Percentiles rank a stretch among this genome's conserved stretches.
Evolutionary conservation across 2,797 vertebrate species (phyloP).

Genomic region (Squalus acanthias): DNA sequence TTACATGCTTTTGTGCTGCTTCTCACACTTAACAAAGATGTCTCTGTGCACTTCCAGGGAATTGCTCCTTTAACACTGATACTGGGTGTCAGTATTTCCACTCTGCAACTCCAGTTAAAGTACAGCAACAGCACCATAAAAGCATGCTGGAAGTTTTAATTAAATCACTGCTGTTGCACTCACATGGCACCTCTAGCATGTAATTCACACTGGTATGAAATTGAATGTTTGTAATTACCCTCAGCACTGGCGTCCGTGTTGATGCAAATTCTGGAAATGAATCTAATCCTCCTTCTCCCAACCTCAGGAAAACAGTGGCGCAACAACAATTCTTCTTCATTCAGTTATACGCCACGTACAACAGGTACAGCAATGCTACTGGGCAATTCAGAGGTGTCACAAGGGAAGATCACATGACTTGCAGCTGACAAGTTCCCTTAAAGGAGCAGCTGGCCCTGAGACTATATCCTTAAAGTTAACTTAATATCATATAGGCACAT

Average conservation of each 20-base stretch:
- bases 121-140: background rate
- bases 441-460: background rate
- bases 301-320: background rate
- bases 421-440: background rate
- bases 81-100: background rate
- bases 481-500: background rate
- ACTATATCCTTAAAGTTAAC: background rate
- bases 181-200: constrained; percentile 11
- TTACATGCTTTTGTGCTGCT: constrained; percentile 27
- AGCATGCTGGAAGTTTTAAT: constrained; percentile 25
- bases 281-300: background rate
- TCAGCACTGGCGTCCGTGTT: background rate
- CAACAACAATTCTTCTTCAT: constrained; percentile 10
- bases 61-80: background rate
- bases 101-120: background rate
- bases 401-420: constrained; percentile 2
- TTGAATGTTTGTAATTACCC: constrained; percentile 4
- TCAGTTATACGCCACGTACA: background rate
- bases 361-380: background rate
- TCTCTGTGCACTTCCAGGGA: background rate
- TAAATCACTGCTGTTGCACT: constrained; percentile 11
- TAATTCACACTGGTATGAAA: constrained; percentile 23
- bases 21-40: constrained; percentile 25
- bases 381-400: background rate
- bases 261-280: constrained; percentile 17